phyloP scores from a whole-genome alignment of 2,113 vertebrate species.

The Cyphomyrus discorhynchus region DNA sequence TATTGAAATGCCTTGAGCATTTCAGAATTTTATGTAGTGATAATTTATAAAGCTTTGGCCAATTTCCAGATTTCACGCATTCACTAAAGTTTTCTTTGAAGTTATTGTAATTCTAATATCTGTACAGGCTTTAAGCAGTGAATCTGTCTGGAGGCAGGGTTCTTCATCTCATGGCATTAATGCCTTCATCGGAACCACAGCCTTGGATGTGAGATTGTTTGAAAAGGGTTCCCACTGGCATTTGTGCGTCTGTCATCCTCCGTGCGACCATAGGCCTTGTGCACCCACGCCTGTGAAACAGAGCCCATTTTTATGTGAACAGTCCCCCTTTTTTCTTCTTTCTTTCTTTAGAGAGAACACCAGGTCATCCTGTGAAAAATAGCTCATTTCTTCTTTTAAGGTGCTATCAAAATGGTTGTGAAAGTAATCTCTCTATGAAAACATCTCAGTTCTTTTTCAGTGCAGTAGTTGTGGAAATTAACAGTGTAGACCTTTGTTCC shows the following conservation, averaged over 20 bases:
- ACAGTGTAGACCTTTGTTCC: not conserved
- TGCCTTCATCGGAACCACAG: not conserved
- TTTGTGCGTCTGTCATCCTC: not conserved
- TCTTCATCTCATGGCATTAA: not conserved
- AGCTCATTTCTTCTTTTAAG: not conserved
- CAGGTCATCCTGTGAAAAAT: not conserved
- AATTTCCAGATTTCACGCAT: not conserved
- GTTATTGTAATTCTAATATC: not conserved
- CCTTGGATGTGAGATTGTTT: not conserved
- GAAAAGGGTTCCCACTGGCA: not conserved
- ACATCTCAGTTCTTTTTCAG: slow-evolving; percentile 1
- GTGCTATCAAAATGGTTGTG: not conserved
- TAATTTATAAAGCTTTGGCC: not conserved
- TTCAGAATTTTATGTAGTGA: not conserved
- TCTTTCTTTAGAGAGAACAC: not conserved
- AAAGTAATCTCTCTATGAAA: not conserved
- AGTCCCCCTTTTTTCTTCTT: not conserved
- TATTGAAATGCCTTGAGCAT: not conserved
- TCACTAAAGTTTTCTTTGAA: not conserved
- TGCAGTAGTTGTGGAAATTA: not conserved
- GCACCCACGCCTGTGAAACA: not conserved
- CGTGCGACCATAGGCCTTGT: not conserved
- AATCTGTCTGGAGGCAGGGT: not conserved
- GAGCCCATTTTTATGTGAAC: not conserved
- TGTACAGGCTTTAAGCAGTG: not conserved